phyloP scores from a whole-genome alignment of 2,888 invertebrate genomes.

The Lasius platythorax region DNA sequence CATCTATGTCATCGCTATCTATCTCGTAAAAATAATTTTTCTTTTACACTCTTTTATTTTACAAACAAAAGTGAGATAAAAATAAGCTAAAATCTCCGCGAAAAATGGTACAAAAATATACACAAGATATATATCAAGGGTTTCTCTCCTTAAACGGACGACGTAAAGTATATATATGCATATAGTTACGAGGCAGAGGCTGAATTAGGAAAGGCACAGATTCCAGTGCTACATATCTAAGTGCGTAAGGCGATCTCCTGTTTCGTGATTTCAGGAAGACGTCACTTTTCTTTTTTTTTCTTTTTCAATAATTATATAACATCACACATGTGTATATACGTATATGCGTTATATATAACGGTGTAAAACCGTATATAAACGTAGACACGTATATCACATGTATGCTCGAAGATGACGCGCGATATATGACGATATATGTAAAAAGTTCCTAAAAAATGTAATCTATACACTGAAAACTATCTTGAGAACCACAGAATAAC shows the following conservation, averaged over 20 bases:
- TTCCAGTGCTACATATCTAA: slow-evolving; percentile 76
- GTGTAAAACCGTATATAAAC: slow-evolving; percentile 34
- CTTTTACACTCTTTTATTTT: not conserved
- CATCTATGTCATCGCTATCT: slow-evolving; percentile 35
- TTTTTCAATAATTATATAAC: slow-evolving; percentile 52
- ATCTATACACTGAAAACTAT: slow-evolving; percentile 45
- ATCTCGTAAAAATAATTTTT: slow-evolving; percentile 2
- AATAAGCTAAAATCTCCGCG: slow-evolving; percentile 36
- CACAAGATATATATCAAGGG: slow-evolving; percentile 59
- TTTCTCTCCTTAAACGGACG: slow-evolving; percentile 59
- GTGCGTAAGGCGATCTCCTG: slow-evolving; percentile 78
- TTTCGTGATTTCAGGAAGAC: slow-evolving; percentile 77
- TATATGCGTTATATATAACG: slow-evolving; percentile 24
- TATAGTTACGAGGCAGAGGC: slow-evolving; percentile 71
- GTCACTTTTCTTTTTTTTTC: slow-evolving; percentile 68
- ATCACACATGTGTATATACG: slow-evolving; percentile 2
- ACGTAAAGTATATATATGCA: slow-evolving; percentile 67
- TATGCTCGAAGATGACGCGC: slow-evolving; percentile 51
- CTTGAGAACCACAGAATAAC: slow-evolving; percentile 84
- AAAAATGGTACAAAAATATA: slow-evolving; percentile 71
- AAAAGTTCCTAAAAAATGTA: slow-evolving; percentile 65
- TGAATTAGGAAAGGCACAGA: slow-evolving; percentile 82
- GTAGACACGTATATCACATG: slow-evolving; percentile 47
- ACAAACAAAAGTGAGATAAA: slow-evolving; percentile 16
- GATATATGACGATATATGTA: slow-evolving; percentile 50